phyloP scores from a whole-genome alignment of 2,888 invertebrate genomes.

The Parochlus steinenii region DNA sequence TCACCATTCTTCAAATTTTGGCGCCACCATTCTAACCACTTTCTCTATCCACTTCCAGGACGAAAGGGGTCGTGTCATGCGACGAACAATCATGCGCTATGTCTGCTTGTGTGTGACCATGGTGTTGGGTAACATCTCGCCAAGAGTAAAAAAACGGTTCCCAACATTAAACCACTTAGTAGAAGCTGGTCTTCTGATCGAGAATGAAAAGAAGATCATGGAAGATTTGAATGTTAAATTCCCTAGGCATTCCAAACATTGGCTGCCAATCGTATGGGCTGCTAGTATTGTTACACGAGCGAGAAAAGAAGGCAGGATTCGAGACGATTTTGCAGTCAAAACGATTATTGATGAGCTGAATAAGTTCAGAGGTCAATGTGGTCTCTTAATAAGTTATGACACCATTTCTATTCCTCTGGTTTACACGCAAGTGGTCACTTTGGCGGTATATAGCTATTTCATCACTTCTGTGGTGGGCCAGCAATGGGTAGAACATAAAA shows the following conservation, averaged over 20 bases:
- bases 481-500: conserved; percentile 60
- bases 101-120: conserved; percentile 75
- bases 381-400: conserved; percentile 57
- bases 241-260: conserved; percentile 74
- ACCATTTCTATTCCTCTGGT: conserved; percentile 59
- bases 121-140: conserved; percentile 69
- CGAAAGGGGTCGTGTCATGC: conserved; percentile 65
- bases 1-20: too few species aligned
- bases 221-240: conserved; percentile 63
- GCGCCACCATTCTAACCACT: too few species aligned
- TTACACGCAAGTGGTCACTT: conserved; percentile 79
- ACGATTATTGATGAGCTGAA: conserved; percentile 78
- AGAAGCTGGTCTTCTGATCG: conserved; percentile 65
- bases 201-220: conserved; percentile 66
- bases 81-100: conserved; percentile 67
- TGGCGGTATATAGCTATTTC: conserved; percentile 86
- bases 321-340: conserved; percentile 85
- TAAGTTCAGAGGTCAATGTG: conserved; percentile 66
- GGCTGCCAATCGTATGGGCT: conserved; percentile 85
- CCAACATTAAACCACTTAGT: conserved; percentile 69
- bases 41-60: conserved; percentile 34
- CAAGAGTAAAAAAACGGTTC: conserved; percentile 76
- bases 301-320: conserved; percentile 74
- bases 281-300: conserved; percentile 77
- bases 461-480: conserved; percentile 74